phyloP scores from a whole-genome alignment of 2,797 vertebrate species.

The Tiaroga cobitis region DNA sequence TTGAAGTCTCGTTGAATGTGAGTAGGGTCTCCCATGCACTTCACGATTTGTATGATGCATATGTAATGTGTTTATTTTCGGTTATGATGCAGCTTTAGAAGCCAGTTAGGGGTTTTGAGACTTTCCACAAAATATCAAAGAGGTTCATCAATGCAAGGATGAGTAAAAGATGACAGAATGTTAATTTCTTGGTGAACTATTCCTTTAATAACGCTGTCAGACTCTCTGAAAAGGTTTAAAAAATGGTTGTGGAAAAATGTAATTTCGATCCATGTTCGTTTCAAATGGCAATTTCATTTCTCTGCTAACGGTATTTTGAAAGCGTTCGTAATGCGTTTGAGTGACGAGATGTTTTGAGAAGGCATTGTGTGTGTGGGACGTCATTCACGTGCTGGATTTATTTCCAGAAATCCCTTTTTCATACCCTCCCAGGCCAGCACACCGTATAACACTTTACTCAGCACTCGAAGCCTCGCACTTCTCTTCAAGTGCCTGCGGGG shows the following conservation, averaged over 20 bases:
- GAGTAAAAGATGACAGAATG: neutral
- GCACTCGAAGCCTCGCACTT: conserved; percentile 35
- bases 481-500: conserved; percentile 50
- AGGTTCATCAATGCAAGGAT: neutral
- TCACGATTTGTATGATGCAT: neutral
- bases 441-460: conserved; percentile 16
- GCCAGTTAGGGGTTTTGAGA: neutral
- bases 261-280: neutral
- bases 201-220: neutral
- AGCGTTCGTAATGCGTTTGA: conserved; percentile 2
- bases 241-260: neutral
- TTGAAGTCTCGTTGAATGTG: too few species aligned
- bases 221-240: neutral
- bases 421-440: conserved; percentile 41
- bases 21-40: neutral
- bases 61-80: too few species aligned
- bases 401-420: conserved; percentile 54
- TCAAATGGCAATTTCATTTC: neutral
- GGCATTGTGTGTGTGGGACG: neutral
- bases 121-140: neutral
- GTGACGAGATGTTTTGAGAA: neutral
- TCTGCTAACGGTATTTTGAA: neutral
- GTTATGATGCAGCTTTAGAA: neutral
- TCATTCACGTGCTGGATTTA: conserved; percentile 30
- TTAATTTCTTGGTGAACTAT: neutral